Conservation (phyloP, 2,797 vertebrate species). For the Buceros bicornis region DNA sequence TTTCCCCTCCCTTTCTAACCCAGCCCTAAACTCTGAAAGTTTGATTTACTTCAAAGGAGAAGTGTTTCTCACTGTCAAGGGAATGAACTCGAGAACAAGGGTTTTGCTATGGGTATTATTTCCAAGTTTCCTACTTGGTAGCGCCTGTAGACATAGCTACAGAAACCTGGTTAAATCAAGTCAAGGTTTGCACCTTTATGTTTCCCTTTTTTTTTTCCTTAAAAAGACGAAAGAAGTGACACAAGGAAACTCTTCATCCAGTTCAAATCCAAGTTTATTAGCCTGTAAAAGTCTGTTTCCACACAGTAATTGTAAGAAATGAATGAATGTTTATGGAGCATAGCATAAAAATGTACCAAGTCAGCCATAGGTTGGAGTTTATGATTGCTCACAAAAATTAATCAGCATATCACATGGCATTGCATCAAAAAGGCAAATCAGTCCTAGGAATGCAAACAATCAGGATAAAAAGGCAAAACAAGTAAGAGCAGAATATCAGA, state of each 20-base stretch:
- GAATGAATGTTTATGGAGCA: slow-evolving; percentile 57
- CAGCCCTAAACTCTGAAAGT: background rate
- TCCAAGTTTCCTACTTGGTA: background rate
- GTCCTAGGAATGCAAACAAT: slow-evolving; percentile 68
- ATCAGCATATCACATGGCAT: slow-evolving; percentile 78
- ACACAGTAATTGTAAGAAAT: slow-evolving; percentile 70
- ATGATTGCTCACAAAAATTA: slow-evolving; percentile 89
- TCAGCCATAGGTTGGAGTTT: slow-evolving; percentile 81
- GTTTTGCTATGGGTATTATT: slow-evolving; percentile 36
- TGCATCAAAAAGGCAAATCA: slow-evolving; percentile 75
- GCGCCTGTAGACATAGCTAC: slow-evolving; percentile 18
- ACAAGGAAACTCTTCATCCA: slow-evolving; percentile 28
- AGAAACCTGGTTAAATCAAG: slow-evolving; percentile 47
- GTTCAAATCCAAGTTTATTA: slow-evolving; percentile 75
- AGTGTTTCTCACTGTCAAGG: background rate
- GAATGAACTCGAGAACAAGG: background rate
- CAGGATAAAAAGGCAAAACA: slow-evolving; percentile 64
- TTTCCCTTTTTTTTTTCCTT: background rate
- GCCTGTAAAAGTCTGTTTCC: slow-evolving; percentile 61
- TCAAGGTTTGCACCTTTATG: background rate
- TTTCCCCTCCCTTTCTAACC: background rate
- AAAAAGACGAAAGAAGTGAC: slow-evolving; percentile 49
- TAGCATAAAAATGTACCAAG: slow-evolving; percentile 80
- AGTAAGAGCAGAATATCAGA: slow-evolving; percentile 61
- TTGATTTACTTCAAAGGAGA: slow-evolving; percentile 30